phyloP scores from a whole-genome alignment of 2,888 invertebrate genomes.

The Drosophila sordidula region DNA sequence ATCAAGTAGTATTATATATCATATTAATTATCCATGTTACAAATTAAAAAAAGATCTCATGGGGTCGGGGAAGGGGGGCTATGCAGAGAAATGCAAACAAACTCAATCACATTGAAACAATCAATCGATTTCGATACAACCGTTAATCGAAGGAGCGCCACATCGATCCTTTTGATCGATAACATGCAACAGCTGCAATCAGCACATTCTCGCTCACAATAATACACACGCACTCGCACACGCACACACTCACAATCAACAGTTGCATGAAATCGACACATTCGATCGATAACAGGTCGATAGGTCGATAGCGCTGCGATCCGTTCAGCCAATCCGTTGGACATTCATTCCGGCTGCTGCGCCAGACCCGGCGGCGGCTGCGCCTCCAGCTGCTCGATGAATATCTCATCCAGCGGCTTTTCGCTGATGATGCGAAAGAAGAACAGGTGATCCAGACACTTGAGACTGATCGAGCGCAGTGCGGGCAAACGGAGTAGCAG shows the following conservation, averaged over 20 bases:
- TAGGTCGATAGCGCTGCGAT: background rate
- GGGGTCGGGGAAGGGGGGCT: slow-evolving; percentile 1
- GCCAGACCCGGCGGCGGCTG: slow-evolving; percentile 78
- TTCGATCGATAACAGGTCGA: slow-evolving; percentile 12
- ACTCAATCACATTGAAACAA: slow-evolving; percentile 78
- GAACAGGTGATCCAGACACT: slow-evolving; percentile 97
- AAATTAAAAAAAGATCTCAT: slow-evolving; percentile 33
- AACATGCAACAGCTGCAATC: slow-evolving; percentile 6
- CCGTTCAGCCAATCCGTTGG: slow-evolving; percentile 2
- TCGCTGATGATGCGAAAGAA: slow-evolving; percentile 97
- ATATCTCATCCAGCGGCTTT: slow-evolving; percentile 92
- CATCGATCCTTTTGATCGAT: slow-evolving; percentile 2
- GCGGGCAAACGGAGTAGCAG: slow-evolving; percentile 95
- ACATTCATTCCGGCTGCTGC: slow-evolving; percentile 56
- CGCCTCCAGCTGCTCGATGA: slow-evolving; percentile 92
- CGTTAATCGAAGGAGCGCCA: slow-evolving; percentile 29
- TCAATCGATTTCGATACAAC: slow-evolving; percentile 46
- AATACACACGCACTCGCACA: background rate
- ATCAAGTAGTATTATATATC: slow-evolving; percentile 31
- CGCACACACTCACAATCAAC: background rate
- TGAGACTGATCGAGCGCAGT: slow-evolving; percentile 95
- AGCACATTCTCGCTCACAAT: background rate
- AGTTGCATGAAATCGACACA: background rate
- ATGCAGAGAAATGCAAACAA: slow-evolving; percentile 72
- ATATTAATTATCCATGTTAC: slow-evolving; percentile 58